Base-by-base conservation (phyloP, 2,797 vertebrate species). In the Triplophysa bombifrons region DNA sequence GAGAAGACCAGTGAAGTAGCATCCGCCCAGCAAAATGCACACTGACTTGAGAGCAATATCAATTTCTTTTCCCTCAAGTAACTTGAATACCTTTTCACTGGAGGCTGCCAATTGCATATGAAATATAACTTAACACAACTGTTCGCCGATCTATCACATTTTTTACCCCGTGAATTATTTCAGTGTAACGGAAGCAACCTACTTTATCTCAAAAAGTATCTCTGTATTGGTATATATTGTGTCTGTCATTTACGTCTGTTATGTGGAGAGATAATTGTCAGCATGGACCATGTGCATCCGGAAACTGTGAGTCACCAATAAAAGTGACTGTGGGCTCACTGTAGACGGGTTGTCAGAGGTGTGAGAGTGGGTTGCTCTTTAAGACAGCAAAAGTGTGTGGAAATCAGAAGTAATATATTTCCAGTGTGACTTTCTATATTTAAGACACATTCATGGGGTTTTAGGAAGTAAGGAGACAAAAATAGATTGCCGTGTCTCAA, bases 241-340 rank as follows among this genome's bases (percentile, higher is more conserved):
- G 70, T 84, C 78, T 86, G 65, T 85, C 83, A 77, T 85, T 20
- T 82, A 71, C 71, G 84, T 82, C 64, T 87, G 88, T 87, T 82
- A 84, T 84, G 84, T 81, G 38, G 76, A 75, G 78, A 72, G 73
- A 85, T 82, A 85, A 82, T 84, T 89, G 86, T 84, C 78, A 84
- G 72, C 71, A 88, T 84, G 85, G 84, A 76, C 80, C 81, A 88
- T 88, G 87, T 88, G 87, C 74, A 76, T 77, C 71, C 66, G 80
- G 73, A 82, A 71, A 78, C 51, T 80, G 76, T 84, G 81, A 86
- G 67, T 83, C 85, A 84, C 67, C 46, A 83, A 53, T 79, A 76
- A 80, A 68, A 69, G 65, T 87, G 85, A 84, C 85, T 55, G 81
- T 85, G 86, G 82, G 81, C 85, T 85, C 71, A 66, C 82, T 77